Base-by-base conservation (phyloP, 2,888 invertebrate species). In the Tanaodytes sp. region DNA sequence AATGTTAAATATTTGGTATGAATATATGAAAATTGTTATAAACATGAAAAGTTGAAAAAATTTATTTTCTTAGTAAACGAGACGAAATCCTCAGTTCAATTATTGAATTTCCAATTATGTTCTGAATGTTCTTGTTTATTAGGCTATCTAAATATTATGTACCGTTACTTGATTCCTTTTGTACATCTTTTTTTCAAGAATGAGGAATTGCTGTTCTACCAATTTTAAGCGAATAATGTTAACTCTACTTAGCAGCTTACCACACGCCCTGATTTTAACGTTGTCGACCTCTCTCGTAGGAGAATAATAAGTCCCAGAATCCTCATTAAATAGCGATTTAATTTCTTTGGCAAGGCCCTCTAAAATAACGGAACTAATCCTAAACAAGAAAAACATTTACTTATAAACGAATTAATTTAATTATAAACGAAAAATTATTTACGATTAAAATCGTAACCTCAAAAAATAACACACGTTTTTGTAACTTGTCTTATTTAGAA, bases 161-260 rank as follows among this genome's bases (percentile, higher is more conserved):
- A 23, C 23, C 23, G 23, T 23, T 8, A 23, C 4, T 5, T 23
- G 23, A 23, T 23, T 23, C 23, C 23, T 4, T 23, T 8, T 4
- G 8, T 23, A 8, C 4, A 5, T 23, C 8, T 23, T 43, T 23
- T 43, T 55, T 6, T n/a, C 20, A 37, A 45, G 12, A 1, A 48
- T 37, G 15, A 49, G 11, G 18, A 58, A 58, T 19, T 39, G 12
- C 11, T 58, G 39, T 4, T 48, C 20, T n/a, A 48, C 40, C 15
- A 58, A 58, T 39, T 36, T 48, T 4, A 20, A 1, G 3, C 40
- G 39, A 0, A 48, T 30, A 14, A 30, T 20, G 27, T 58, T 58
- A 9, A 58, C 30, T 12, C 58, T 15, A 19, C 23, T 39, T 11
- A 58, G 18, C 8, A 58, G 14, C 27, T 57, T 57, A 5, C 46